Conservation (phyloP, 2,888 invertebrate species). For the Zhuqinia jingwanae region DNA sequence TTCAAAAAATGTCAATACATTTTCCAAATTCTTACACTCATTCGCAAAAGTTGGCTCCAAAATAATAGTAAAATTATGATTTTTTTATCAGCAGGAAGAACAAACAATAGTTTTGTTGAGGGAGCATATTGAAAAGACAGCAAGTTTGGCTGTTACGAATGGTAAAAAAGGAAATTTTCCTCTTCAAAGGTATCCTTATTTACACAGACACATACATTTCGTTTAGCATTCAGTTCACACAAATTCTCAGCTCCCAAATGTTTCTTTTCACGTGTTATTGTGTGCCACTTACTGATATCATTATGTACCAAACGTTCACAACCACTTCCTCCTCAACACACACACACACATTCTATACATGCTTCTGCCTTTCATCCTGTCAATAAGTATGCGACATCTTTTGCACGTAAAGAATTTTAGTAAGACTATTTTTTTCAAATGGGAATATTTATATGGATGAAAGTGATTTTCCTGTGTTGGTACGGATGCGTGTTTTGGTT, state of each 20-base stretch:
- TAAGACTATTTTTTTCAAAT: background rate
- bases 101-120: slow-evolving; percentile 30
- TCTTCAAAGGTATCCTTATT: no score
- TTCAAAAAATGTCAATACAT: no score
- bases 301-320: slow-evolving; percentile 28
- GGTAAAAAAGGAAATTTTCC: slow-evolving; percentile 51
- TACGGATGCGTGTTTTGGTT: no score
- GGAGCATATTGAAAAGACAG: slow-evolving; percentile 62
- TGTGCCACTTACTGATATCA: slow-evolving; percentile 1
- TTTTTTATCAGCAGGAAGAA: background rate
- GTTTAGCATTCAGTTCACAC: slow-evolving; percentile 64
- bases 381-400: slow-evolving; percentile 1
- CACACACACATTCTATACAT: background rate
- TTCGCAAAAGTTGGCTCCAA: background rate
- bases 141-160: slow-evolving; percentile 63
- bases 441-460: no score
- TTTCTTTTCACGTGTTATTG: slow-evolving; percentile 31
- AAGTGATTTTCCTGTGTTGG: no score
- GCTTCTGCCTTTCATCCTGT: slow-evolving; percentile 22
- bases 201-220: slow-evolving; percentile 63
- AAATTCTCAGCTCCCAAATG: slow-evolving; percentile 23
- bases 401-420: slow-evolving; percentile 32
- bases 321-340: slow-evolving; percentile 19
- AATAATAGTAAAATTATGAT: background rate
- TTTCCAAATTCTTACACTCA: background rate